Conservation (phyloP, 2,888 invertebrate species). For the Aelia acuminata region DNA sequence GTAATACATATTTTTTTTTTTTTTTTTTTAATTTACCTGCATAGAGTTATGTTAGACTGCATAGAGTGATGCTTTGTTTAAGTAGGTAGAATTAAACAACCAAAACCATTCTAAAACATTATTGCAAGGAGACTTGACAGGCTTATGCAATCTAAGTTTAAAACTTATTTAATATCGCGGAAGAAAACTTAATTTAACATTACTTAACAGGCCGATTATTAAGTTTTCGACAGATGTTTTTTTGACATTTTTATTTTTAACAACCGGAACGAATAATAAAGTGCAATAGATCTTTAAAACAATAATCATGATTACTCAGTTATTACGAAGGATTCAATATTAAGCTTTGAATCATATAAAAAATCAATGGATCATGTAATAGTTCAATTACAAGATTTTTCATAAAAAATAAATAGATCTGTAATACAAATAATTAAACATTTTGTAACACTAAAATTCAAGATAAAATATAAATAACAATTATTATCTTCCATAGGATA, state of each 20-base stretch:
- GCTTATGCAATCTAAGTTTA: constrained; percentile 12
- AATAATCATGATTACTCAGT: background rate
- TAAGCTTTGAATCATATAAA: background rate
- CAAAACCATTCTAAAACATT: too few relatives aligned
- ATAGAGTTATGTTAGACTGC: too few relatives aligned
- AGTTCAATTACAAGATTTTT: background rate
- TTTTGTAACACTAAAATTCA: background rate
- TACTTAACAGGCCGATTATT: background rate
- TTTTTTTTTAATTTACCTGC: too few relatives aligned
- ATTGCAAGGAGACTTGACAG: background rate
- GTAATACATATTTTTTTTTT: too few relatives aligned
- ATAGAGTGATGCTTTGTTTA: too few relatives aligned
- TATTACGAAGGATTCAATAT: background rate
- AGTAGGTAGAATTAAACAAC: too few relatives aligned
- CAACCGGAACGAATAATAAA: background rate
- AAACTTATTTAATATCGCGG: background rate
- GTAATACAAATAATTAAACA: background rate
- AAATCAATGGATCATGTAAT: background rate
- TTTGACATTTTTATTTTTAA: background rate
- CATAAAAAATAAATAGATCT: background rate
- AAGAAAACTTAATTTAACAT: background rate
- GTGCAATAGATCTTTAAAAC: background rate
- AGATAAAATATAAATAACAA: background rate
- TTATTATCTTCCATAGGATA: background rate
- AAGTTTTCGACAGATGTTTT: background rate